Evolutionary conservation across 2,113 vertebrate species (phyloP), one percentile per base, ranked within the genome.

Genomic region (Emydura subglobosa): DNA sequence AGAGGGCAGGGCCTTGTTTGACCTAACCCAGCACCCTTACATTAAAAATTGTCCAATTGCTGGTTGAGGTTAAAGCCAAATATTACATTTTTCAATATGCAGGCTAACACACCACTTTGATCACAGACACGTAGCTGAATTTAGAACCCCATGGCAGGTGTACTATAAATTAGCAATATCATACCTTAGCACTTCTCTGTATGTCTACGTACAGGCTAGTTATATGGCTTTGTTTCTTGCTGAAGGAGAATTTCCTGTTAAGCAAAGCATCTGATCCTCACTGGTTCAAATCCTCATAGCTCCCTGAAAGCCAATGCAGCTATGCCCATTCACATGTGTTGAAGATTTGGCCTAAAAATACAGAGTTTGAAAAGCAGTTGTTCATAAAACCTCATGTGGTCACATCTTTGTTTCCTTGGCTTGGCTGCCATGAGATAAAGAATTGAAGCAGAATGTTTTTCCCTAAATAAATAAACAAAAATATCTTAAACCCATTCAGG

Each of bases 401-500:
- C 87, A 72, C 10, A 47, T 79, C 1, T 81, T n/a, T 68, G 61
- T 68, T 50, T 21, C 17, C 5, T n/a, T 44, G 51, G 49, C 17
- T 83, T 55, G 90, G 68, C 0, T 0, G 12, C 10, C 24, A 29
- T 54, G 86, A 90, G 68, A 74, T 82, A 59, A 57, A 57, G 44
- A 84, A 92, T 29, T 78, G 0, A 0, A 86, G 74, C 34, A 55
- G 55, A 29, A 85, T 47, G 51, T 82, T 96, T 86, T 79, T 93
- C 55, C 49, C 57, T 85, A 61, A 14, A 53, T 49, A 47, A 88
- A 55, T 82, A 55, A 12, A 68, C 76, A 49, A 72, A 54, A 94
- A 88, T 81, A 90, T 42, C 88, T 96, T 92, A 94, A 94, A 98
- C 83, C 82, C 74, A 85, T 95, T 93, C 89, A 88, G 72, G 79